Conservation (phyloP, 2,113 vertebrate genomes). For the Labeo rohita region DNA sequence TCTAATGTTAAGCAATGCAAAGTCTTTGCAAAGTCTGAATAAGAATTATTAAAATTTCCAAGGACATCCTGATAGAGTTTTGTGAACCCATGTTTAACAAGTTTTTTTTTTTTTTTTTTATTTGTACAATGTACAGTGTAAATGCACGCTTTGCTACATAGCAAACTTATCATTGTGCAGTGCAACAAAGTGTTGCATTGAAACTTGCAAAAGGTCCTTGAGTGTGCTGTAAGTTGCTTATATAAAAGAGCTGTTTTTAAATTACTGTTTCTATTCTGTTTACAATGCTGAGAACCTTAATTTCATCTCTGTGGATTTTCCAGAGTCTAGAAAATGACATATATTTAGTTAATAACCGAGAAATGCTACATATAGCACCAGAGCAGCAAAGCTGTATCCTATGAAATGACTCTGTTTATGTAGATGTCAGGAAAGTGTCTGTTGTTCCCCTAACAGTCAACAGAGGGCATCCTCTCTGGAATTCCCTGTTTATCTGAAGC, state of each 20-base stretch:
- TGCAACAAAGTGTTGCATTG: neutral
- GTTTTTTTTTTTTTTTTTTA: neutral
- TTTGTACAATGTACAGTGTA: neutral
- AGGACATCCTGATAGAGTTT: neutral
- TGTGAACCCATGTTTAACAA: neutral
- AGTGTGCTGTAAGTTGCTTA: neutral
- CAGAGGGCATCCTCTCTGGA: conserved; percentile 28
- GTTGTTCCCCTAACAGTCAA: conserved; percentile 26
- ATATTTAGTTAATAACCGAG: conserved; percentile 5
- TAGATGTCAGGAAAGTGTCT: conserved; percentile 30
- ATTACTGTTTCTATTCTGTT: neutral
- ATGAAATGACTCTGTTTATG: conserved; percentile 18
- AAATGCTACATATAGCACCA: neutral
- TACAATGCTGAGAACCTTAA: neutral
- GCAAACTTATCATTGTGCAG: neutral
- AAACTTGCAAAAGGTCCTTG: neutral
- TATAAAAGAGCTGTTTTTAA: neutral
- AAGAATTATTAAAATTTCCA: neutral
- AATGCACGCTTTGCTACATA: neutral
- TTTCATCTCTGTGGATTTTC: neutral
- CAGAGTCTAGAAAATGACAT: neutral
- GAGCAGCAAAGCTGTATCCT: conserved; percentile 3
- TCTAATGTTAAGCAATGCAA: too few relatives aligned
- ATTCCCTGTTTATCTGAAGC: conserved; percentile 21
- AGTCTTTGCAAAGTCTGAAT: neutral